Evolutionary conservation across 2,113 vertebrate species (phyloP).

Genomic region (Hucho hucho): DNA sequence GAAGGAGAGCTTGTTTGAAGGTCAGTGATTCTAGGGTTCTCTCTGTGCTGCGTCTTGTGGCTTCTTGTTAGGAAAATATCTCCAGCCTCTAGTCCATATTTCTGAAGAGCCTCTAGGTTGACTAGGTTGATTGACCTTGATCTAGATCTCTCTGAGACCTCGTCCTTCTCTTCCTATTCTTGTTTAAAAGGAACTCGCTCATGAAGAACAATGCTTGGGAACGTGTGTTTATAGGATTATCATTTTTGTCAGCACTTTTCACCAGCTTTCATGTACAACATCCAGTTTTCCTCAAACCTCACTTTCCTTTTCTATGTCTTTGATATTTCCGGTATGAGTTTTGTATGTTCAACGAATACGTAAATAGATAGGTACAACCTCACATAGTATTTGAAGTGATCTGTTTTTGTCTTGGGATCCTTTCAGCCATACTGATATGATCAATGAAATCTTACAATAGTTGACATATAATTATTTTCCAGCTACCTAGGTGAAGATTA

Average conservation of each 20-base stretch:
- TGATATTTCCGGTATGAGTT: slow-evolving; percentile 31
- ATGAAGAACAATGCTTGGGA: slow-evolving; percentile 53
- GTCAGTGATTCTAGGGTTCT: slow-evolving; percentile 70
- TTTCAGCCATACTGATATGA: not conserved
- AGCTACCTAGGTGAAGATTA: not conserved
- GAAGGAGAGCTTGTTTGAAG: slow-evolving; percentile 76
- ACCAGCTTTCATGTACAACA: slow-evolving; percentile 48
- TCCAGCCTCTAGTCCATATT: slow-evolving; percentile 64
- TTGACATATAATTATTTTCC: not conserved
- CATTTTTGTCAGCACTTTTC: not conserved
- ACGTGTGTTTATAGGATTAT: slow-evolving; percentile 45
- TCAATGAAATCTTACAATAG: not conserved
- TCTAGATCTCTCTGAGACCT: slow-evolving; percentile 57
- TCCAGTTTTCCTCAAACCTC: slow-evolving; percentile 36
- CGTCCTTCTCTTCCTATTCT: slow-evolving; percentile 30
- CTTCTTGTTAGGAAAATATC: slow-evolving; percentile 48
- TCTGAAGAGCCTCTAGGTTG: slow-evolving; percentile 63
- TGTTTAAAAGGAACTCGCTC: slow-evolving; percentile 52
- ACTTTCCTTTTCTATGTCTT: slow-evolving; percentile 35
- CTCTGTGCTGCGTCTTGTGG: slow-evolving; percentile 43
- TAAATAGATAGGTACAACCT: slow-evolving; percentile 19
- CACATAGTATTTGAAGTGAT: not conserved
- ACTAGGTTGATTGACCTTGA: slow-evolving; percentile 70
- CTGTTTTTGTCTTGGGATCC: not conserved
- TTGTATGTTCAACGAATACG: slow-evolving; percentile 1